phyloP scores from a whole-genome alignment of 2,113 vertebrate species.

The Okapia johnstoni region DNA sequence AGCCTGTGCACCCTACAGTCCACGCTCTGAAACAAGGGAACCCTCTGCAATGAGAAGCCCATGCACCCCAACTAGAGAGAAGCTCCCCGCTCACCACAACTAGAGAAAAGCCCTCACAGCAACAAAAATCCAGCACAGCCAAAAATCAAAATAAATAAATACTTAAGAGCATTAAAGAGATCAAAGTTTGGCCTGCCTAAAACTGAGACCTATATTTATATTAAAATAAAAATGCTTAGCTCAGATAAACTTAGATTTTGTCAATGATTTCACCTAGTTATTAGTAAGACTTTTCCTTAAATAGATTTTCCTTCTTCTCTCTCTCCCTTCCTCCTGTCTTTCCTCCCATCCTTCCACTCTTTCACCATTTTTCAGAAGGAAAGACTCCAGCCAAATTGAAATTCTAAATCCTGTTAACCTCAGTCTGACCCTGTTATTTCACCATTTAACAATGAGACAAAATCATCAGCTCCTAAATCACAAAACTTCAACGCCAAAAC shows the following conservation, averaged over 20 bases:
- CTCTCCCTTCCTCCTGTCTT: neutral
- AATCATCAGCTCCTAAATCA: conserved; percentile 26
- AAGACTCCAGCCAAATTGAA: neutral
- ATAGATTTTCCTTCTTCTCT: neutral
- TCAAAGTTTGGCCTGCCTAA: neutral
- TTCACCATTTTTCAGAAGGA: neutral
- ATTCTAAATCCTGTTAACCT: conserved; percentile 37
- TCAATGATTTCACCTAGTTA: neutral
- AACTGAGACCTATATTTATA: neutral
- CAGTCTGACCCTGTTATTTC: conserved; percentile 33
- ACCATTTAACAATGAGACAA: conserved; percentile 31
- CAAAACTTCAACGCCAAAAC: conserved; percentile 5
- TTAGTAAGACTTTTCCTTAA: neutral
- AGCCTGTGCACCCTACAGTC: neutral
- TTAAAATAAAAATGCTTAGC: neutral
- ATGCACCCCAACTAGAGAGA: neutral
- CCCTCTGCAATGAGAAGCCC: neutral
- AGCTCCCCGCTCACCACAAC: neutral
- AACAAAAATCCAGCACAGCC: neutral
- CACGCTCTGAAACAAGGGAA: neutral
- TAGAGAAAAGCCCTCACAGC: neutral
- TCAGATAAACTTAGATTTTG: neutral
- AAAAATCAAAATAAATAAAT: neutral
- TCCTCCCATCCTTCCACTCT: neutral
- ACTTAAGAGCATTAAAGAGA: neutral